A percentile compares a stretch with the other conserved stretches of the same genome.
Conservation (phyloP, 2,888 invertebrate genomes). For the Yponomeuta cagnagella region DNA sequence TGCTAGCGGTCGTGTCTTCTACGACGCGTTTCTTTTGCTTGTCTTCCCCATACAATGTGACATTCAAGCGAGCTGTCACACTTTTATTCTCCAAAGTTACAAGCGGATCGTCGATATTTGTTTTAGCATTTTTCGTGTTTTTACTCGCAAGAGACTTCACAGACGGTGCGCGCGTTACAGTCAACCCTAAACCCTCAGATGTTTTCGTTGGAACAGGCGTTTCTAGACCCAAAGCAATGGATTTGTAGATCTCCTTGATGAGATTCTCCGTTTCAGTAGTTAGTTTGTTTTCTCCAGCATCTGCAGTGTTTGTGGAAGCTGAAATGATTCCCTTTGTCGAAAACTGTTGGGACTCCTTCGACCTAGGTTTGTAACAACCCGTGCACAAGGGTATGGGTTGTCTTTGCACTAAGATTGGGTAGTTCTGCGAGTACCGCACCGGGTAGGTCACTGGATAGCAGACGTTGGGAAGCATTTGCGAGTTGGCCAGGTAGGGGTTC, state of each 20-base stretch:
- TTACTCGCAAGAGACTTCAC: neutral
- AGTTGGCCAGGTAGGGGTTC: constrained; percentile 32
- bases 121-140: neutral
- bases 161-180: neutral
- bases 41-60: neutral
- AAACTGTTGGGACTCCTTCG: neutral
- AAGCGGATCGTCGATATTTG: neutral
- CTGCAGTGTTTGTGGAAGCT: constrained; percentile 46
- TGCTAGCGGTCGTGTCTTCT: neutral
- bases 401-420: neutral
- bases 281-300: constrained; percentile 23
- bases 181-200: neutral
- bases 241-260: constrained; percentile 64
- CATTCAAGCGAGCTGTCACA: neutral
- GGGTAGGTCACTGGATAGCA: neutral
- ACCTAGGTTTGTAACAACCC: neutral
- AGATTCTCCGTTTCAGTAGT: constrained; percentile 53
- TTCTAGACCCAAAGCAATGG: constrained; percentile 28
- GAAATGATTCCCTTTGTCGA: neutral
- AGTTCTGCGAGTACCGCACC: neutral
- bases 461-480: neutral
- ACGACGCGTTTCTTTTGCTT: neutral
- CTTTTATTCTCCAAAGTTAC: neutral
- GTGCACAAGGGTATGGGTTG: neutral
- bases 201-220: neutral